These are phyloP conservation scores for Trididemnum clinides DNA, from an alignment of 23 tunicate genomes.

Conservation along the genomic window DNA sequence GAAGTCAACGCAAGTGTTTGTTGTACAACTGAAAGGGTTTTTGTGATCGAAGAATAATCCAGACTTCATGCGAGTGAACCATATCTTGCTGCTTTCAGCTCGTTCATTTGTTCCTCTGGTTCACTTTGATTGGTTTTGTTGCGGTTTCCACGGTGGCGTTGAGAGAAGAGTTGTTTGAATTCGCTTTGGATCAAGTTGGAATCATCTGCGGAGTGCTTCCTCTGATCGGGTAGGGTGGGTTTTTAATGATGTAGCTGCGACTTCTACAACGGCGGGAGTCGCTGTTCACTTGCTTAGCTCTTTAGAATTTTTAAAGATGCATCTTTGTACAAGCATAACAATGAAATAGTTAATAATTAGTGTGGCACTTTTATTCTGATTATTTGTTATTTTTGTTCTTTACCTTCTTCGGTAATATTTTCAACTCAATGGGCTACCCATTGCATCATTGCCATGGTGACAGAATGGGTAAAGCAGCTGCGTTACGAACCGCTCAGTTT, in stretches of 20 bases:
- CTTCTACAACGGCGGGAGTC: not conserved
- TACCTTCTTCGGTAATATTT: not conserved
- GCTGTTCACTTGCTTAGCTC: not conserved
- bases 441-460: too few species aligned
- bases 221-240: conserved; percentile 29
- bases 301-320: not conserved
- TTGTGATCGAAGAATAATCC: not conserved
- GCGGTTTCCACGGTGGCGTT: too few species aligned
- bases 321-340: too few species aligned
- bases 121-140: too few species aligned
- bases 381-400: not conserved
- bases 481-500: too few species aligned
- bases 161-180: too few species aligned
- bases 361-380: not conserved
- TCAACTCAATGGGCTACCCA: too few species aligned
- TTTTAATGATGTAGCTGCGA: not conserved
- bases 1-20: not conserved
- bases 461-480: too few species aligned
- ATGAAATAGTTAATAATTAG: too few species aligned
- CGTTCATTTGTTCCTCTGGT: too few species aligned
- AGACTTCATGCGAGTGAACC: not conserved
- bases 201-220: not conserved
- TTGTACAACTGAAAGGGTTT: not conserved
- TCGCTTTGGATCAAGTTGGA: too few species aligned
- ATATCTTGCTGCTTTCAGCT: too few species aligned